Evolutionary conservation across 2,888 invertebrate species (phyloP).

Genomic region (Eueremaeus valkanovi): DNA sequence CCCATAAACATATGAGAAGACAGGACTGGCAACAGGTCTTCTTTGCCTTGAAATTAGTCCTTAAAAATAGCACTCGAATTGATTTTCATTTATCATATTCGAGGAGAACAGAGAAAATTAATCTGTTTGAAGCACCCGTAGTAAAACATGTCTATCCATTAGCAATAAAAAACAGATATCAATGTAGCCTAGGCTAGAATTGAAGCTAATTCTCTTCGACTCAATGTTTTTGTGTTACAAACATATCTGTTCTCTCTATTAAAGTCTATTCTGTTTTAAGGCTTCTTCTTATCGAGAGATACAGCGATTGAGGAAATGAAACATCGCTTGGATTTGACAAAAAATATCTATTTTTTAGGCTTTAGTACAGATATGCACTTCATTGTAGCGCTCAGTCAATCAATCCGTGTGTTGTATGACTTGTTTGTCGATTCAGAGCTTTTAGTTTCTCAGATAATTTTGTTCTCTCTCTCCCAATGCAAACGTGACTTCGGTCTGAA

Average conservation of each 20-base stretch:
- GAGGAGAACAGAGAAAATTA: too few relatives aligned
- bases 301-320: background rate
- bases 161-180: too few relatives aligned
- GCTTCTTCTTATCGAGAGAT: background rate
- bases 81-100: too few relatives aligned
- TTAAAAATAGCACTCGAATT: too few relatives aligned
- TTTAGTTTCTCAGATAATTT: background rate
- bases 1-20: too few relatives aligned
- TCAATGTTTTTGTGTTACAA: too few relatives aligned
- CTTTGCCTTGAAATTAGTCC: too few relatives aligned
- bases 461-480: background rate
- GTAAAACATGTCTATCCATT: too few relatives aligned
- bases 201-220: too few relatives aligned
- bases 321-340: background rate
- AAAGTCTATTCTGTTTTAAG: background rate
- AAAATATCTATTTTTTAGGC: background rate
- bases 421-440: background rate
- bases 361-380: background rate
- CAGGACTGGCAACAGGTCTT: too few relatives aligned
- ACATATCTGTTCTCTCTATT: background rate
- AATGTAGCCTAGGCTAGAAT: too few relatives aligned
- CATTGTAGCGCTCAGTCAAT: background rate
- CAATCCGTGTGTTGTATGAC: background rate
- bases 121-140: too few relatives aligned
- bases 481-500: slow-evolving; percentile 6